Percentiles rank a stretch among this genome's conserved stretches.
phyloP scores from a whole-genome alignment of 1,140 invertebrate genomes.

The Neuroterus valhalla region DNA sequence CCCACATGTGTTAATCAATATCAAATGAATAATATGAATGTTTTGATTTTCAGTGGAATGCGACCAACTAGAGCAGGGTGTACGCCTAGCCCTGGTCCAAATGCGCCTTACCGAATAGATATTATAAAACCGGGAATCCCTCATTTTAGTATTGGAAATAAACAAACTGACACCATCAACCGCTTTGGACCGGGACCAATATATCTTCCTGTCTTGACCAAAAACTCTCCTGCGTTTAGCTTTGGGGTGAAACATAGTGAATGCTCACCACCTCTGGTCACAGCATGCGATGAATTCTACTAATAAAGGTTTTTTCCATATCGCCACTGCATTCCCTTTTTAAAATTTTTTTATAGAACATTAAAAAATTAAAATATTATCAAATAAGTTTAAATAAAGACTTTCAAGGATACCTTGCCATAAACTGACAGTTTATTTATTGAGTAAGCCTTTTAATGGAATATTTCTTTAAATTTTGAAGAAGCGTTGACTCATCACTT shows the following conservation, averaged over 20 bases:
- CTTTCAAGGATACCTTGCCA: too few species aligned
- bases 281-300: slow-evolving; percentile 55
- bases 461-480: too few species aligned
- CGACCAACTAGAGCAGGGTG: slow-evolving; percentile 1
- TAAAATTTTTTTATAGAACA: too few species aligned
- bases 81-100: slow-evolving; percentile 41
- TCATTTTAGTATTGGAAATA: slow-evolving; percentile 32
- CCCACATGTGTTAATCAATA: too few species aligned
- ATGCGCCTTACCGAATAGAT: slow-evolving; percentile 28
- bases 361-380: too few species aligned
- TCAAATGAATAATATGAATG: too few species aligned
- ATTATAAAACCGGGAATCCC: slow-evolving; percentile 41
- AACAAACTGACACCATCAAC: neutral
- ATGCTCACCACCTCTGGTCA: slow-evolving; percentile 49
- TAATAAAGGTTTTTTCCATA: slow-evolving; percentile 20
- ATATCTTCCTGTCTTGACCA: slow-evolving; percentile 29
- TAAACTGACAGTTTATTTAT: too few species aligned
- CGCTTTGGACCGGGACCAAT: slow-evolving; percentile 54
- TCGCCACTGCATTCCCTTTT: too few species aligned
- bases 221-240: slow-evolving; percentile 40
- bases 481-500: too few species aligned
- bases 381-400: too few species aligned
- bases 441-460: too few species aligned
- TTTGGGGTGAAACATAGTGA: slow-evolving; percentile 55
- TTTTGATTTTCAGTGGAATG: slow-evolving; percentile 38